Conservation (phyloP, 2,113 vertebrate genomes). For the Solea solea region DNA sequence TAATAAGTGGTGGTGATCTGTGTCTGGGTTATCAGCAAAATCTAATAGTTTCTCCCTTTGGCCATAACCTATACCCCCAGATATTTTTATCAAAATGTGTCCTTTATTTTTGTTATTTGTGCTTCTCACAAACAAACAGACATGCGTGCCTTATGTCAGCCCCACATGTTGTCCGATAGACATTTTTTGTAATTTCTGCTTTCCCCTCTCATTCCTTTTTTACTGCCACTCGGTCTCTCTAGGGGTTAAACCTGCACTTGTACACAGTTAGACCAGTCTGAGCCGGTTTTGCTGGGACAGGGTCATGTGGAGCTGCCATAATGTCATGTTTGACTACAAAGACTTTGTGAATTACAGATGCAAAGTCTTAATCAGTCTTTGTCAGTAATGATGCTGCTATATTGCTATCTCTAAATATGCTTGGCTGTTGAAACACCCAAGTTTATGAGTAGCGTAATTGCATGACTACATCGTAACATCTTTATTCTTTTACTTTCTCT, state of each 20-base stretch:
- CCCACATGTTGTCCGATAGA: constrained; percentile 39
- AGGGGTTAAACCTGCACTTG: constrained; percentile 86
- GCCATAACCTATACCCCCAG: too few species aligned
- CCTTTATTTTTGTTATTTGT: too few species aligned
- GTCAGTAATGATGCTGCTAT: background rate
- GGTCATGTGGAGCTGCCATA: constrained; percentile 87
- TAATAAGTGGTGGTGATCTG: too few species aligned
- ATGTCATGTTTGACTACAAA: constrained; percentile 86
- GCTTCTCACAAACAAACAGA: too few species aligned
- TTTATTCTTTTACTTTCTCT: background rate
- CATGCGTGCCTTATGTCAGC: background rate
- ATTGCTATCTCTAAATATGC: background rate
- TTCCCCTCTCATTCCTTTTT: constrained; percentile 22
- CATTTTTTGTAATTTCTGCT: constrained; percentile 66
- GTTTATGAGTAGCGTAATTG: background rate
- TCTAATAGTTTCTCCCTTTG: too few species aligned
- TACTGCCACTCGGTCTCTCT: constrained; percentile 67
- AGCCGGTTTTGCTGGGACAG: constrained; percentile 91
- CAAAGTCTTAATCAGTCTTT: constrained; percentile 2
- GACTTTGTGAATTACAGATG: constrained; percentile 70
- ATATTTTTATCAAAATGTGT: too few species aligned
- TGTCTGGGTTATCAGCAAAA: too few species aligned
- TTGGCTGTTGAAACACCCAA: background rate
- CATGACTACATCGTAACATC: too few species aligned
- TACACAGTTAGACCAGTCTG: constrained; percentile 87